phyloP scores from a whole-genome alignment of 2,888 invertebrate genomes.

The Archips crataeganus region DNA sequence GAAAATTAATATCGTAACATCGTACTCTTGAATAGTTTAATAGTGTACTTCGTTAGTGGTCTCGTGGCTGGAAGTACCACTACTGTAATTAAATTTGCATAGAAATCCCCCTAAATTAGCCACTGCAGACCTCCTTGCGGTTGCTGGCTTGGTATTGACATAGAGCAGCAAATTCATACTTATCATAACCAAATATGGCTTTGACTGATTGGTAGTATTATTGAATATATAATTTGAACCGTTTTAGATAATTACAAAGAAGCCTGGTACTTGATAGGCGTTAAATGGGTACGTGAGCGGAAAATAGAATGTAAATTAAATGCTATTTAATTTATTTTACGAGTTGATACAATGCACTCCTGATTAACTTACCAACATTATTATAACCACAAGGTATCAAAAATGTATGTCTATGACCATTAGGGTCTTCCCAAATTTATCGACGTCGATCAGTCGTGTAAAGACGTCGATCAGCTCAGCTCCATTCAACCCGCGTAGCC shows the following conservation, averaged over 20 bases:
- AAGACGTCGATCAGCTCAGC: too few species aligned
- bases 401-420: too few species aligned
- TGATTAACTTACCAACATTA: too few species aligned
- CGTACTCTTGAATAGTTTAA: slow-evolving; percentile 57
- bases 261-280: slow-evolving; percentile 10
- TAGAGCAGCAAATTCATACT: slow-evolving; percentile 33
- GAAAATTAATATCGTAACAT: slow-evolving; percentile 59
- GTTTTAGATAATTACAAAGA: slow-evolving; percentile 22
- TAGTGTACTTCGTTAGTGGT: slow-evolving; percentile 68
- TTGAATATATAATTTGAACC: slow-evolving; percentile 10
- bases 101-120: slow-evolving; percentile 75
- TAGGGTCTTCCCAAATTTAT: too few species aligned
- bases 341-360: too few species aligned
- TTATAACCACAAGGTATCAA: too few species aligned
- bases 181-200: slow-evolving; percentile 34
- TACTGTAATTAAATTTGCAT: slow-evolving; percentile 75
- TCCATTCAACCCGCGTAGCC: too few species aligned
- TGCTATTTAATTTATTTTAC: neutral
- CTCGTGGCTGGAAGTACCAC: slow-evolving; percentile 54
- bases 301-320: neutral
- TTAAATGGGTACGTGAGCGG: slow-evolving; percentile 16
- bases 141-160: slow-evolving; percentile 30
- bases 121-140: slow-evolving; percentile 47
- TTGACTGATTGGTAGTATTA: neutral
- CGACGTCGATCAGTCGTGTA: too few species aligned